Percentiles rank a stretch among this genome's conserved stretches.
phyloP scores from a whole-genome alignment of 2,113 vertebrate species.

The Chloropsis hardwickii region DNA sequence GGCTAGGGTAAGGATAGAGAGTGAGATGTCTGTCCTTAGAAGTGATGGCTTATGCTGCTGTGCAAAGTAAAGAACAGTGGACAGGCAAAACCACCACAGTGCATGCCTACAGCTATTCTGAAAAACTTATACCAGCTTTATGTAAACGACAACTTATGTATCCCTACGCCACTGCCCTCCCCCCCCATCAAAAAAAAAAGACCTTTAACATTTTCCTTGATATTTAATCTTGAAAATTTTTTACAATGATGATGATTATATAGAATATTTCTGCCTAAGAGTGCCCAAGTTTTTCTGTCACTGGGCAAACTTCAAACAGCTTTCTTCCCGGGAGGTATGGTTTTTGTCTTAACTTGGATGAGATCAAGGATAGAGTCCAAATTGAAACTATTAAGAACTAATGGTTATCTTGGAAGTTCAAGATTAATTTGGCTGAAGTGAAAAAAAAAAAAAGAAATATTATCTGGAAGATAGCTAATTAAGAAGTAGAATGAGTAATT shows the following conservation, averaged over 20 bases:
- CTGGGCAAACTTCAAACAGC: neutral
- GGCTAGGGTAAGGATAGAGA: neutral
- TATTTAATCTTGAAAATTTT: neutral
- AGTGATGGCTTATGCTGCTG: neutral
- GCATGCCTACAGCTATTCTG: neutral
- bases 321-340: neutral
- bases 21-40: neutral
- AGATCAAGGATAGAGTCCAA: neutral
- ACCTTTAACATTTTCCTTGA: neutral
- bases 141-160: neutral
- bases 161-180: fast-evolving
- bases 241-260: neutral
- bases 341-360: neutral
- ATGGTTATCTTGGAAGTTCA: neutral
- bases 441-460: neutral
- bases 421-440: neutral
- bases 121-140: neutral
- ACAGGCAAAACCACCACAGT: neutral
- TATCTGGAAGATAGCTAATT: neutral
- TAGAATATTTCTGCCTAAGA: neutral
- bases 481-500: neutral
- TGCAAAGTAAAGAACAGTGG: neutral
- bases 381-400: neutral
- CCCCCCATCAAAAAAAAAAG: too few species aligned
- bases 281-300: neutral